These are phyloP conservation scores for Caenorhabditis afra DNA, from an alignment of 2,888 invertebrate genomes.

Conservation along the genomic window DNA sequence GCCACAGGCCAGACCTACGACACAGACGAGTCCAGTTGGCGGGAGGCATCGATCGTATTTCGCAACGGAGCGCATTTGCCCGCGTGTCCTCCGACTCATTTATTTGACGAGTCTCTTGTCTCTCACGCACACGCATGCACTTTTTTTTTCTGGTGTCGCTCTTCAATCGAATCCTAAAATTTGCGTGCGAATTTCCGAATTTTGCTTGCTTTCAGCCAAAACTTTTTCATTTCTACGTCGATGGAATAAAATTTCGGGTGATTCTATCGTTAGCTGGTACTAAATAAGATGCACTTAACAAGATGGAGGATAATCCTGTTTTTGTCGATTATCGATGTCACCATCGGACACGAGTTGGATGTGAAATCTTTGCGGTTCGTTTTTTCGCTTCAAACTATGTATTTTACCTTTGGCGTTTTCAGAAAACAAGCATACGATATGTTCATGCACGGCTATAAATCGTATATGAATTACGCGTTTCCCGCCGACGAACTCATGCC, in stretches of 20 bases:
- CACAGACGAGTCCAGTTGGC: conserved; percentile 43
- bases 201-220: background rate
- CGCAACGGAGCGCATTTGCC: conserved; percentile 41
- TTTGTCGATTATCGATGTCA: background rate
- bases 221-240: background rate
- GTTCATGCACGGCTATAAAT: conserved; percentile 96
- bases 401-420: conserved; percentile 12
- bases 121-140: background rate
- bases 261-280: too few relatives aligned
- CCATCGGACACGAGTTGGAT: background rate
- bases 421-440: conserved; percentile 88
- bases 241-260: background rate
- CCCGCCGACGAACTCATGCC: conserved; percentile 99
- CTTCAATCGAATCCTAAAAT: background rate
- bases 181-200: background rate
- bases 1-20: conserved; percentile 6
- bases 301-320: background rate
- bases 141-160: too few relatives aligned
- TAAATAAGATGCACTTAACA: too few relatives aligned
- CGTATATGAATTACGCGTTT: conserved; percentile 95
- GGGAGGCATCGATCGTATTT: conserved; percentile 52
- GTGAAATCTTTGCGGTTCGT: background rate
- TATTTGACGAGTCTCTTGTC: background rate
- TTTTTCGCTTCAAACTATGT: background rate
- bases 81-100: conserved; percentile 8